Conservation (phyloP, 2,113 vertebrate species). For the Tetrax tetrax region DNA sequence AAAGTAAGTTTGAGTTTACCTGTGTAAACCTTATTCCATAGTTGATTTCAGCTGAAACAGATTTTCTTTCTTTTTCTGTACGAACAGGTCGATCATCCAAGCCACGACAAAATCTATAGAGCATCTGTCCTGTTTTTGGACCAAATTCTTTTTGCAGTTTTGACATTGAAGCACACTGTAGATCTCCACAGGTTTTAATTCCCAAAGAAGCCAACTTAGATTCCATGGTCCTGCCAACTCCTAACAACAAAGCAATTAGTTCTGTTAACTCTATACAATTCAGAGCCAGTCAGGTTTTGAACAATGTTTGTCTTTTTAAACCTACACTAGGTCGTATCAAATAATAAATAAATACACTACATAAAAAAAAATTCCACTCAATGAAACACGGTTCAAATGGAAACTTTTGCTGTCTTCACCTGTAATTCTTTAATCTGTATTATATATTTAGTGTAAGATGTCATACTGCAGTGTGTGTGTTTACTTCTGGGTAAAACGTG, state of each 20-base stretch:
- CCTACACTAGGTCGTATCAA: neutral
- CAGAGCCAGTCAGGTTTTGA: neutral
- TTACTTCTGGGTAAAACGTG: neutral
- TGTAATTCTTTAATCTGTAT: neutral
- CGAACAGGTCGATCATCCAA: constrained; percentile 93
- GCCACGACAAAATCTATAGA: constrained; percentile 94
- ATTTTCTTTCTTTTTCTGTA: constrained; percentile 94
- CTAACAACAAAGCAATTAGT: constrained; percentile 69
- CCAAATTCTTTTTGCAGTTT: constrained; percentile 96
- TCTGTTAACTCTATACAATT: neutral
- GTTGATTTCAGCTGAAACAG: constrained; percentile 97
- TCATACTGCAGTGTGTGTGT: neutral
- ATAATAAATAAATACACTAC: neutral
- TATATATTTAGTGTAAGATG: neutral
- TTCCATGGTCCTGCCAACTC: constrained; percentile 92
- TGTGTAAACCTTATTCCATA: constrained; percentile 95
- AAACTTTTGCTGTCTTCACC: neutral
- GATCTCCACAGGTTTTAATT: constrained; percentile 91
- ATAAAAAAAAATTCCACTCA: neutral
- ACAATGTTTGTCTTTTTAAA: neutral
- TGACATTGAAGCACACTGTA: constrained; percentile 89
- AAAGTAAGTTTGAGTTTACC: constrained; percentile 70
- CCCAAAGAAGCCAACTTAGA: constrained; percentile 87
- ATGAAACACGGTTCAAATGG: neutral
- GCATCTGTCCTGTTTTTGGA: constrained; percentile 92